These are phyloP conservation scores for Porites cylindrica DNA, from an alignment of 92 coral and sea anemone species.

Conservation along the genomic window DNA sequence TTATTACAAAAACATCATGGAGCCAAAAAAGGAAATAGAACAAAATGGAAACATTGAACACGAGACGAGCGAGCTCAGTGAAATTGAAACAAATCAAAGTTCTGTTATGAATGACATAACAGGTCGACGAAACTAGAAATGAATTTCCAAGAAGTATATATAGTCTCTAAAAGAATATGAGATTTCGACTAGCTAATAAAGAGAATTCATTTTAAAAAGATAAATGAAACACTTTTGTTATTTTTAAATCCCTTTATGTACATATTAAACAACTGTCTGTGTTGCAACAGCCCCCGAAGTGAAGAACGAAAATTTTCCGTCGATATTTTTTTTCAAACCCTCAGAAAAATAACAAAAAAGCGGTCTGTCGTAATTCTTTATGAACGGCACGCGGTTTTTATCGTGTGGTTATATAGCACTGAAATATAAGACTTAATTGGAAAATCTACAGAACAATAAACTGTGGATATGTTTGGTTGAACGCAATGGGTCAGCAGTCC, in stretches of 20 bases:
- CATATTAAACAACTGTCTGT: constrained; percentile 5
- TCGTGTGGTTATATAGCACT: constrained; percentile 28
- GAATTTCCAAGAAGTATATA: background rate
- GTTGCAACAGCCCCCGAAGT: background rate
- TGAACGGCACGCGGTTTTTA: background rate
- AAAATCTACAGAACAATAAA: constrained; percentile 12
- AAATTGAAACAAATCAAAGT: background rate
- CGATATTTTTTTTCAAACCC: background rate
- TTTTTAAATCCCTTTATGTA: background rate
- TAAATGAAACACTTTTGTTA: background rate
- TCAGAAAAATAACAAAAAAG: background rate
- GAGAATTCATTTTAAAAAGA: constrained; percentile 18
- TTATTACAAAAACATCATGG: constrained; percentile 89
- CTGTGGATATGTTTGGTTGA: constrained; percentile 6
- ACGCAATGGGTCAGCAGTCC: constrained; percentile 9
- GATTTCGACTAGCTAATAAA: background rate
- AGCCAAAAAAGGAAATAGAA: constrained; percentile 15
- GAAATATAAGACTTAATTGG: constrained; percentile 21
- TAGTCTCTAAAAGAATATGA: background rate
- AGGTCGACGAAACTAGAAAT: background rate
- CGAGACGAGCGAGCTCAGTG: background rate
- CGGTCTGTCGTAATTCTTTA: background rate
- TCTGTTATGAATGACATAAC: background rate
- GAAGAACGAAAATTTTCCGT: background rate
- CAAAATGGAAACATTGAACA: background rate